These are phyloP conservation scores for Crotalus horridus DNA, from an alignment of 2,113 vertebrate species.

Conservation along the genomic window DNA sequence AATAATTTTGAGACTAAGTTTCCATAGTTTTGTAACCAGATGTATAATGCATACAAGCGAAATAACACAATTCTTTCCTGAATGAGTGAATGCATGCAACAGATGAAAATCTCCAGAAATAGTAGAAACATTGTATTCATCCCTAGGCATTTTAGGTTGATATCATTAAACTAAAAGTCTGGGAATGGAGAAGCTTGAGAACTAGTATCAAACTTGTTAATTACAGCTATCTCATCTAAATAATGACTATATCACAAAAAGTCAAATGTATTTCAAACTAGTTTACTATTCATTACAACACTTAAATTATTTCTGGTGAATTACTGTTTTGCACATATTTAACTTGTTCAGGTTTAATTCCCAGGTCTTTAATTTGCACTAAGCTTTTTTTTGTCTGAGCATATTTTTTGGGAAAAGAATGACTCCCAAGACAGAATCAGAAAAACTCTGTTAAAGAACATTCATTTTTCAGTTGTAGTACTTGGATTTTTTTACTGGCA, in stretches of 20 bases:
- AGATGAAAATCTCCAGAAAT: constrained; percentile 10
- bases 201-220: not conserved
- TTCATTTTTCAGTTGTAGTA: not conserved
- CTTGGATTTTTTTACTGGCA: not conserved
- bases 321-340: not conserved
- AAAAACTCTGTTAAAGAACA: not conserved
- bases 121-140: not conserved
- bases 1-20: not conserved
- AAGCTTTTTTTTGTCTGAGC: not conserved
- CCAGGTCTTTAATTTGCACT: not conserved
- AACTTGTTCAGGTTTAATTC: not conserved
- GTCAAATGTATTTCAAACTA: not conserved
- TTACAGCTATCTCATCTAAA: not conserved
- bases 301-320: not conserved
- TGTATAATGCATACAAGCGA: not conserved
- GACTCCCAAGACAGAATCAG: not conserved
- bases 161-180: not conserved
- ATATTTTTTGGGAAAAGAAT: not conserved
- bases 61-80: not conserved
- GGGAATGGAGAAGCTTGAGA: not conserved
- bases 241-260: not conserved
- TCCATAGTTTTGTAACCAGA: not conserved
- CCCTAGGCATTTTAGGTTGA: not conserved
- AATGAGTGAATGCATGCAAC: not conserved
- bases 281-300: not conserved